Base-by-base conservation (phyloP, 2,113 vertebrate species). In the Tychaedon coryphoeus region DNA sequence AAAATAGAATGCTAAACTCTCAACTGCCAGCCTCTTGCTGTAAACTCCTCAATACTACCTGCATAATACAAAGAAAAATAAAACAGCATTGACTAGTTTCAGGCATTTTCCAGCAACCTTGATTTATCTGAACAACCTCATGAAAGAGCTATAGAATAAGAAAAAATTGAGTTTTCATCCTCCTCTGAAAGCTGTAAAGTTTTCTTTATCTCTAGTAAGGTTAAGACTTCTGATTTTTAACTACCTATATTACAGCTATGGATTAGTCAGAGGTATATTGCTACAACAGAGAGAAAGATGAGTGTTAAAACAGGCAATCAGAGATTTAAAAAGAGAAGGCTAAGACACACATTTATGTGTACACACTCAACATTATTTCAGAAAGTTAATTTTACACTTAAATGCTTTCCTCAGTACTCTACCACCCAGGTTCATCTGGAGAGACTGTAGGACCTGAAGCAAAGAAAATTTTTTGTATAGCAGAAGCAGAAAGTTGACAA, bases 241-340 rank as follows among this genome's bases (percentile, higher is more conserved):
- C 22, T 62, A 57, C 33, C 14, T 65, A 2, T 40, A 51, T 71
- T 19, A 73, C 18, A 88, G 48, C 10, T 81, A 24, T 11, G 14
- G 36, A 75, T 45, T 61, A 64, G n/a, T 23, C 64, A 83, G 90
- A 95, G n/a, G 25, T 83, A 47, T 86, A 77, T 71, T 95, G 94
- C 31, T 89, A 72, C 54, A 90, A 93, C 50, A 90, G 81, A 87
- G 45, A 93, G 64, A 72, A 94, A 91, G 40, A 66, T 71, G 66
- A 83, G 75, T 93, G 43, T 84, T 73, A 88, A 91, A 97, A 84
- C 19, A 92, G 73, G 51, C 64, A 86, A 84, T 83, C 47, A 53
- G 82, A 95, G 36, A 95, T 90, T 65, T 92, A 88, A 56, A 95
- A 88, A 93, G 53, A 86, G 87, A 91, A 96, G 73, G 19, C 50